Evolutionary conservation across 1,140 invertebrate genomes (phyloP).

Genomic region (Sarcophaga bullata): DNA sequence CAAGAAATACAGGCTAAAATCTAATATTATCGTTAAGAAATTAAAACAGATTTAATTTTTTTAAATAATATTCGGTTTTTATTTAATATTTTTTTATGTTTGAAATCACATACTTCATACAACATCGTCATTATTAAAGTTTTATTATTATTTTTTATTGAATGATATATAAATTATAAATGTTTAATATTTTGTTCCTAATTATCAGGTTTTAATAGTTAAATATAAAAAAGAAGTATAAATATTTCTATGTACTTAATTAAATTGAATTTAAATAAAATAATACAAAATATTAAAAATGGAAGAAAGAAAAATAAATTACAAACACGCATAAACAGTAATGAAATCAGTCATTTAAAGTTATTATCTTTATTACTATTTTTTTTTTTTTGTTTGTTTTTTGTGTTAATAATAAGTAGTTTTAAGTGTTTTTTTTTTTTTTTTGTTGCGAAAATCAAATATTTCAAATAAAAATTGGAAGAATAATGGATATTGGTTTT

Average conservation of each 20-base stretch:
- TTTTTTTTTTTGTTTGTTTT: not conserved
- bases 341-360: not conserved
- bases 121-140: slow-evolving; percentile 25
- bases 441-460: not conserved
- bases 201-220: slow-evolving; percentile 15
- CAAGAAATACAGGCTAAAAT: no score
- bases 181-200: not conserved
- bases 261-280: slow-evolving; percentile 19
- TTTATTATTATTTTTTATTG: slow-evolving; percentile 20
- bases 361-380: no score
- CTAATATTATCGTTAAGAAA: no score
- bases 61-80: slow-evolving; percentile 40
- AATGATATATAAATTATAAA: slow-evolving; percentile 32
- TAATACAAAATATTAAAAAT: slow-evolving; percentile 36
- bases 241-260: not conserved
- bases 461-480: slow-evolving; percentile 19
- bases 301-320: slow-evolving; percentile 38
- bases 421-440: slow-evolving; percentile 15
- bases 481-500: slow-evolving; percentile 19
- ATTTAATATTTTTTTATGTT: slow-evolving; percentile 22
- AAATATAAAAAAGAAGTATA: not conserved
- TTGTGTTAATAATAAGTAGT: slow-evolving; percentile 36
- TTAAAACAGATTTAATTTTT: no score
- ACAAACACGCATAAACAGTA: not conserved
- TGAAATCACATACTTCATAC: slow-evolving; percentile 38